These are phyloP conservation scores for Quadroppia sp. DNA, from an alignment of 2,888 invertebrate species.

Conservation along the genomic window DNA sequence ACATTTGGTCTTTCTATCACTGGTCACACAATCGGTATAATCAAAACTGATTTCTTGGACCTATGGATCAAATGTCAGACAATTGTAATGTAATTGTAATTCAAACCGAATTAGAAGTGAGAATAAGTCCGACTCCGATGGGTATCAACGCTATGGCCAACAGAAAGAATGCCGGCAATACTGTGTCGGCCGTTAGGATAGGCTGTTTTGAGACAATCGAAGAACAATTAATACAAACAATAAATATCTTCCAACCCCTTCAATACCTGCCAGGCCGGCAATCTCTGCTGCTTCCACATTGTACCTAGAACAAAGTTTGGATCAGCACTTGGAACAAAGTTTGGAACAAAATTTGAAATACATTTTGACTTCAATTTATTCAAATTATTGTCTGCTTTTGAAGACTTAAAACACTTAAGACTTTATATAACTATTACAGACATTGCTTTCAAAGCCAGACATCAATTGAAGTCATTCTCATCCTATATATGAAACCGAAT, in stretches of 20 bases:
- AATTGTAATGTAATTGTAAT: background rate
- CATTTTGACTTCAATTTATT: too few relatives aligned
- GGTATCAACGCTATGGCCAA: slow-evolving; percentile 97
- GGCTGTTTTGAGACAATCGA: slow-evolving; percentile 59
- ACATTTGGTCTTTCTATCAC: slow-evolving; percentile 57
- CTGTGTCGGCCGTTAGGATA: slow-evolving; percentile 93
- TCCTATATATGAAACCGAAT: background rate
- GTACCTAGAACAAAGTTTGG: slow-evolving; percentile 68
- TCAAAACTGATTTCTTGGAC: slow-evolving; percentile 74
- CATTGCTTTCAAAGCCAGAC: slow-evolving; percentile 42
- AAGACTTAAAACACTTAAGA: too few relatives aligned
- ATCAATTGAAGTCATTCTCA: background rate
- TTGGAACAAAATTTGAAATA: too few relatives aligned
- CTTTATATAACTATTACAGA: slow-evolving; percentile 63
- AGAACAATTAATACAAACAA: background rate
- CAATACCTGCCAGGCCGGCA: slow-evolving; percentile 84
- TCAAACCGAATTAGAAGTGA: slow-evolving; percentile 76
- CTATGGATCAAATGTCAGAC: slow-evolving; percentile 6
- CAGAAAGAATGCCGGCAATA: slow-evolving; percentile 92
- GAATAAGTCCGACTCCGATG: slow-evolving; percentile 85
- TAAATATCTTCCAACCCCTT: background rate
- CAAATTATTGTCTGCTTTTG: too few relatives aligned
- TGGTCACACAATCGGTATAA: slow-evolving; percentile 63
- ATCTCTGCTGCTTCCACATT: slow-evolving; percentile 72
- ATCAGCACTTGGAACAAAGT: too few relatives aligned